Conservation (phyloP, 2,888 invertebrate genomes). For the Tenthredo livida region DNA sequence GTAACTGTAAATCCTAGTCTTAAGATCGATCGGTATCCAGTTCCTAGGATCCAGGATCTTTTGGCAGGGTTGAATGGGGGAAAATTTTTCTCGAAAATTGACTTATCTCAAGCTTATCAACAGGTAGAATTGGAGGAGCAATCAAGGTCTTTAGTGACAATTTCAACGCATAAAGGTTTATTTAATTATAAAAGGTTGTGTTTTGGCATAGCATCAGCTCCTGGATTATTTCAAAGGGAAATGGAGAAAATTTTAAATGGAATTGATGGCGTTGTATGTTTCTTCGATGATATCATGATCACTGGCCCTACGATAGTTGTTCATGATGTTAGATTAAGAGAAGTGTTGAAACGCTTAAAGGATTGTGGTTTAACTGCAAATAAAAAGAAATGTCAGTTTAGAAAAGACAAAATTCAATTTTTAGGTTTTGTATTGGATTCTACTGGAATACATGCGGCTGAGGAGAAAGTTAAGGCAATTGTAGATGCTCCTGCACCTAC, state of each 20-base stretch:
- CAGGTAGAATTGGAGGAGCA: constrained; percentile 68
- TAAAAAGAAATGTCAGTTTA: constrained; percentile 69
- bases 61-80: constrained; percentile 58
- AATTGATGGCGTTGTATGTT: constrained; percentile 65
- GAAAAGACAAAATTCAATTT: constrained; percentile 65
- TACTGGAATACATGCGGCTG: constrained; percentile 46
- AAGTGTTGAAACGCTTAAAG: constrained; percentile 61
- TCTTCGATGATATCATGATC: constrained; percentile 69
- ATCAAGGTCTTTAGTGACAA: constrained; percentile 61
- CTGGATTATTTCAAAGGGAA: constrained; percentile 70
- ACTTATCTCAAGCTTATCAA: constrained; percentile 69
- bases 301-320: constrained; percentile 62
- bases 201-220: constrained; percentile 72
- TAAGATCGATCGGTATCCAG: constrained; percentile 55
- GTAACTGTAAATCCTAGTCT: constrained; percentile 56
- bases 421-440: constrained; percentile 62
- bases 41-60: constrained; percentile 59
- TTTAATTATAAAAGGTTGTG: constrained; percentile 69
- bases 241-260: constrained; percentile 70
- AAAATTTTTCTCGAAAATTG: constrained; percentile 65
- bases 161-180: constrained; percentile 62
- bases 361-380: constrained; percentile 66
- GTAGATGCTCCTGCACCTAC: too few species aligned
- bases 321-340: constrained; percentile 62
- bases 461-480: too few species aligned